Conservation (phyloP, 2,888 invertebrate species). For the Ennomos quercinarius region DNA sequence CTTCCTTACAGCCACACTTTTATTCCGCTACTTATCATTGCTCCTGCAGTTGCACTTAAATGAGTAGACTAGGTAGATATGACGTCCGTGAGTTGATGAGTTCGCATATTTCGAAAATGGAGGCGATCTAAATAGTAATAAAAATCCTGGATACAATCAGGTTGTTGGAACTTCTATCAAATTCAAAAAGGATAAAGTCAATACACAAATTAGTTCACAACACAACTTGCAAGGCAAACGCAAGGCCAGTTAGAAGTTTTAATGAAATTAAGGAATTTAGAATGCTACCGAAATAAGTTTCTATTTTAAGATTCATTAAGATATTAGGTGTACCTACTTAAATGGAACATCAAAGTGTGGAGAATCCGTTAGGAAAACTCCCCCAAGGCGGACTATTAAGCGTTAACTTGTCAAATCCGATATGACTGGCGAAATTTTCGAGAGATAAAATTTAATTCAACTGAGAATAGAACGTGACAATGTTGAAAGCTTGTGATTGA, state of each 20-base stretch:
- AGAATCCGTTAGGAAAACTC: slow-evolving; percentile 34
- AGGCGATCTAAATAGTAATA: no score
- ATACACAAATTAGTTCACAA: slow-evolving; percentile 11
- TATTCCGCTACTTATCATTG: slow-evolving; percentile 55
- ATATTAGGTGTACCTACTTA: slow-evolving; percentile 34
- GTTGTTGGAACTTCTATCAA: slow-evolving; percentile 27
- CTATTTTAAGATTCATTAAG: slow-evolving; percentile 36
- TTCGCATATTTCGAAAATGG: no score
- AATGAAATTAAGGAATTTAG: background rate
- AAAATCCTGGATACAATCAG: slow-evolving; percentile 13
- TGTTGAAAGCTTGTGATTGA: slow-evolving; percentile 1
- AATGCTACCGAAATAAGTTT: slow-evolving; percentile 11
- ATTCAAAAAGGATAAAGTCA: slow-evolving; percentile 28
- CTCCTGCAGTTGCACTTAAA: slow-evolving; percentile 48
- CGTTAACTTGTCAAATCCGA: slow-evolving; percentile 57
- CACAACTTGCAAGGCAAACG: slow-evolving; percentile 28
- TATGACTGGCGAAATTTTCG: slow-evolving; percentile 35
- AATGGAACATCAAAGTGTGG: slow-evolving; percentile 32
- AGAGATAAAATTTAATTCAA: slow-evolving; percentile 33
- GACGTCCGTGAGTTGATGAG: no score
- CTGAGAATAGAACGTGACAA: slow-evolving; percentile 21
- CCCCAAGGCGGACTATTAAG: slow-evolving; percentile 43
- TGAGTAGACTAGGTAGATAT: slow-evolving; percentile 44
- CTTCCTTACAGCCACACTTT: slow-evolving; percentile 57
- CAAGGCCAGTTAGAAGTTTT: slow-evolving; percentile 11